These are phyloP conservation scores for Agrotis exclamationis DNA, from an alignment of 2,888 invertebrate species.

Conservation along the genomic window DNA sequence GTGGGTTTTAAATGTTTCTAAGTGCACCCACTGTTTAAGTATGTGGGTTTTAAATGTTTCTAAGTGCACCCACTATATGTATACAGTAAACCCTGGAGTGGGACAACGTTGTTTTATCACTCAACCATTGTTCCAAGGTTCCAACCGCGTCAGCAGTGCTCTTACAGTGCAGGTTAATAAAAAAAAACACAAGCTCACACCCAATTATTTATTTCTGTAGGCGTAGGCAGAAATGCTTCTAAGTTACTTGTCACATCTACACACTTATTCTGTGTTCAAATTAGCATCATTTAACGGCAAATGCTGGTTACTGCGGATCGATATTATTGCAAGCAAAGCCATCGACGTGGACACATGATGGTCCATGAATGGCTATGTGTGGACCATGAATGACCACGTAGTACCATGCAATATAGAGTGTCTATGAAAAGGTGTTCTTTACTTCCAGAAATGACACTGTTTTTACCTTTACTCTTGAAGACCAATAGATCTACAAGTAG, in stretches of 20 bases:
- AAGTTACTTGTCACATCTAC: conserved; percentile 13
- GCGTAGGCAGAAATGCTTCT: neutral
- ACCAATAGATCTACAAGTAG: too few species aligned
- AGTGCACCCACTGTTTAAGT: too few species aligned
- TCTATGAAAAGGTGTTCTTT: too few species aligned
- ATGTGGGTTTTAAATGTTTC: too few species aligned
- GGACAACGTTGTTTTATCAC: too few species aligned
- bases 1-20: too few species aligned
- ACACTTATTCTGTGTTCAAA: conserved; percentile 62
- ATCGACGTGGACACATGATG: conserved; percentile 47
- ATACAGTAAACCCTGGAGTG: too few species aligned
- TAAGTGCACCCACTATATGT: too few species aligned
- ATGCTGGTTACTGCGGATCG: conserved; percentile 55
- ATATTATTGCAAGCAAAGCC: conserved; percentile 36
- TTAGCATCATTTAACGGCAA: conserved; percentile 74
- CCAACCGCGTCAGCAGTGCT: neutral
- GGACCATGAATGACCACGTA: conserved; percentile 42
- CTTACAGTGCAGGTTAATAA: neutral
- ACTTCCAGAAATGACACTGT: neutral
- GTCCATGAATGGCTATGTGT: conserved; percentile 49
- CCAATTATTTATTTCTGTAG: too few species aligned
- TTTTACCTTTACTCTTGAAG: too few species aligned
- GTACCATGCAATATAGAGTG: neutral
- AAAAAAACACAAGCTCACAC: neutral
- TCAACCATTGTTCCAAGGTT: too few species aligned